These are phyloP conservation scores for Pangasianodon hypophthalmus DNA, from an alignment of 2,113 vertebrate genomes.

Conservation along the genomic window DNA sequence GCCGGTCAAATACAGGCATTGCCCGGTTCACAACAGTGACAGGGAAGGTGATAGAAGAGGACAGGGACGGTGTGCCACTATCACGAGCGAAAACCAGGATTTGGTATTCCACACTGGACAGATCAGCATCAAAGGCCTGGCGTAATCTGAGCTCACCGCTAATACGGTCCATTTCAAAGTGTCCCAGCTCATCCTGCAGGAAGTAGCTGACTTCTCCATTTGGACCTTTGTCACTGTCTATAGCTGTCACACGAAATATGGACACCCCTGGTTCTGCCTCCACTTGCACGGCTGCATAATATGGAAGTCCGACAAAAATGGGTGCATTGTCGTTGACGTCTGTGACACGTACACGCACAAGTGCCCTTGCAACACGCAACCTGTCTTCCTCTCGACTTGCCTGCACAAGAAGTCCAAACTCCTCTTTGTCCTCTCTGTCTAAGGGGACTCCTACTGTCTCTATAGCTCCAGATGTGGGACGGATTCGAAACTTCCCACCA, in stretches of 20 bases:
- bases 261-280: slow-evolving; percentile 88
- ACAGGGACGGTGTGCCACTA: slow-evolving; percentile 84
- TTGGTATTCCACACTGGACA: slow-evolving; percentile 91
- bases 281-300: slow-evolving; percentile 95
- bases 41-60: slow-evolving; percentile 83
- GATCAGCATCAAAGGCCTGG: slow-evolving; percentile 88
- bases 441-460: slow-evolving; percentile 90
- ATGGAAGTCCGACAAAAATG: slow-evolving; percentile 91
- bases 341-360: slow-evolving; percentile 88
- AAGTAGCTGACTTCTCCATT: slow-evolving; percentile 92
- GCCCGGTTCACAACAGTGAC: slow-evolving; percentile 97
- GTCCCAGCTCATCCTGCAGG: slow-evolving; percentile 87
- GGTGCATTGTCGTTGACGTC: slow-evolving; percentile 95
- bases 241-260: slow-evolving; percentile 87
- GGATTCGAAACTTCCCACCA: slow-evolving; percentile 89
- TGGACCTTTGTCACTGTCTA: slow-evolving; percentile 88
- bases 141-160: slow-evolving; percentile 85
- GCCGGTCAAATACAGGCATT: slow-evolving; percentile 95
- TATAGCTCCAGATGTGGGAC: slow-evolving; percentile 91
- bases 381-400: slow-evolving; percentile 88
- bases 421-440: slow-evolving; percentile 90
- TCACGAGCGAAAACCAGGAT: slow-evolving; percentile 88
- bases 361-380: slow-evolving; percentile 86
- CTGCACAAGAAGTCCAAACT: slow-evolving; percentile 93
- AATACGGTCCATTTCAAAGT: slow-evolving; percentile 88